Conservation (phyloP, 2,797 vertebrate species). For the Sparus aurata region DNA sequence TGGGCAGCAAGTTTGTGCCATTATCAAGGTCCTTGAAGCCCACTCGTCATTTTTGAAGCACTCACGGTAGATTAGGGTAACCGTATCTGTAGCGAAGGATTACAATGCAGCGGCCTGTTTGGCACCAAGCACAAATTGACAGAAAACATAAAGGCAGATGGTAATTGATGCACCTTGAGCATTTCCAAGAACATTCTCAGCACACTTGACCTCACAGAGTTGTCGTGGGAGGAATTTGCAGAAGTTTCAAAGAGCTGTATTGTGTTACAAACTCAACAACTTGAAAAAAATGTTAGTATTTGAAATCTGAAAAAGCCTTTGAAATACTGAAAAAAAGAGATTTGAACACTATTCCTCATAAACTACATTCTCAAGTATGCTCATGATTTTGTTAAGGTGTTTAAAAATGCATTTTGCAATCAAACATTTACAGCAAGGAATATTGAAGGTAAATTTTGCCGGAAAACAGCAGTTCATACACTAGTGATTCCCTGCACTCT, state of each 20-base stretch:
- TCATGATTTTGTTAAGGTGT: background rate
- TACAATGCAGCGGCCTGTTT: background rate
- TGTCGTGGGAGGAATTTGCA: background rate
- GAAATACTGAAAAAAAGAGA: background rate
- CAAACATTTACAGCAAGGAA: background rate
- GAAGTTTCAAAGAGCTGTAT: too few species aligned
- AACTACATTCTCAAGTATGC: background rate
- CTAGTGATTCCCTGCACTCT: background rate
- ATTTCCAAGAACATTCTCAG: background rate
- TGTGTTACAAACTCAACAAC: background rate
- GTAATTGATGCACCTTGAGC: background rate
- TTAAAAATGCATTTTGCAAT: too few species aligned
- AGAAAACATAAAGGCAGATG: background rate
- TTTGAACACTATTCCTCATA: background rate
- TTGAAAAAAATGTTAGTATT: background rate
- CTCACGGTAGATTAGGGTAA: background rate
- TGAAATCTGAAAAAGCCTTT: background rate
- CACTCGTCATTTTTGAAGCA: background rate
- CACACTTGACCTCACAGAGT: background rate
- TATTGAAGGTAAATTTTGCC: background rate
- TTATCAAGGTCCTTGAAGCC: background rate
- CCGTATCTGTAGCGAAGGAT: background rate
- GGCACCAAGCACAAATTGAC: background rate
- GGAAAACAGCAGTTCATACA: background rate
- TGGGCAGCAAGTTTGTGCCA: background rate